These are phyloP conservation scores for Alethe diademata DNA, from an alignment of 2,113 vertebrate genomes.

Conservation along the genomic window DNA sequence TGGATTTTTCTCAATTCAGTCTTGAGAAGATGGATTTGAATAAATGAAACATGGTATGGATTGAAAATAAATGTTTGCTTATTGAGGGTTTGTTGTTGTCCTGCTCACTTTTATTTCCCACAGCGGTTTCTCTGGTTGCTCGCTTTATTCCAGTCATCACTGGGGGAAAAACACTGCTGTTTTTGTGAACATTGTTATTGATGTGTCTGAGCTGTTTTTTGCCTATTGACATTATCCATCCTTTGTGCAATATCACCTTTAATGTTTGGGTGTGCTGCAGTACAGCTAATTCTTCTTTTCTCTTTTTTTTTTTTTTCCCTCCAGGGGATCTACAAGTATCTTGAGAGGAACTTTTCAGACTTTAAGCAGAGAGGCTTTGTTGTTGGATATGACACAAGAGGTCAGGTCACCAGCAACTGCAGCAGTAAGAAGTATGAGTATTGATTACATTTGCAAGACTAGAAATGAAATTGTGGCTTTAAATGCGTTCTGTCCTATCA, in stretches of 20 bases:
- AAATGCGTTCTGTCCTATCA: neutral
- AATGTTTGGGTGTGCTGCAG: neutral
- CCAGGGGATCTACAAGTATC: constrained; percentile 90
- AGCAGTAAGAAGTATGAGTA: constrained; percentile 86
- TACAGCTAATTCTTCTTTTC: neutral
- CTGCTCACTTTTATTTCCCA: neutral
- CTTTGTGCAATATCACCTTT: neutral
- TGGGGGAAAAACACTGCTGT: neutral
- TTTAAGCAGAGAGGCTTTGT: constrained; percentile 87
- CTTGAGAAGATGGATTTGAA: neutral
- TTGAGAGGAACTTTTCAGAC: constrained; percentile 83
- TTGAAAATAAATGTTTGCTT: neutral
- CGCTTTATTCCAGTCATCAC: neutral
- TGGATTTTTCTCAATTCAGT: accelerated
- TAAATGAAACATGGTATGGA: neutral
- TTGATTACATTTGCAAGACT: constrained; percentile 42
- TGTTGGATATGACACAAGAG: constrained; percentile 91
- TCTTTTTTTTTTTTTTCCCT: neutral
- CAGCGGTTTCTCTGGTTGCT: neutral
- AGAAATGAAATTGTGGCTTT: constrained; percentile 16
- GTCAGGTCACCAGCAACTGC: constrained; percentile 89
- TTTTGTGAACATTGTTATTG: neutral
- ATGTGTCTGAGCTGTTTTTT: neutral
- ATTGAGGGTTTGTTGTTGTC: neutral
- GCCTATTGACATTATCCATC: neutral